These are phyloP conservation scores for Anthopleura xanthogrammica DNA, from an alignment of 92 coral and sea anemone species.

Conservation along the genomic window DNA sequence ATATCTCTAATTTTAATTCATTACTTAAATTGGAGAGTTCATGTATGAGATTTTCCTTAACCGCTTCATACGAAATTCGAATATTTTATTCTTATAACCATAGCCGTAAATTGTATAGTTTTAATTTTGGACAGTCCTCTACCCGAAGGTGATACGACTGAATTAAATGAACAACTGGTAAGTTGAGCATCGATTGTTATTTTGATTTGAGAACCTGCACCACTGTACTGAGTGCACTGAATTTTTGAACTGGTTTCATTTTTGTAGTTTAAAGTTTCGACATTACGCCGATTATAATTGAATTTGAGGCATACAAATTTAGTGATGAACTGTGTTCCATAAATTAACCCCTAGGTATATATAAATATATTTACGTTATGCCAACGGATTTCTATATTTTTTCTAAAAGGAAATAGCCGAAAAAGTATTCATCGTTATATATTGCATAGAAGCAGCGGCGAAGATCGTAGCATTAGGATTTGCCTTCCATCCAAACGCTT, in stretches of 20 bases:
- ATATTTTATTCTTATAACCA: conserved; percentile 89
- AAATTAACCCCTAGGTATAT: not conserved
- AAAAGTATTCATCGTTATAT: conserved; percentile 79
- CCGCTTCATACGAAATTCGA: conserved; percentile 72
- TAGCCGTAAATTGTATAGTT: conserved; percentile 97
- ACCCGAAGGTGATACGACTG: conserved; percentile 89
- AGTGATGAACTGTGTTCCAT: not conserved
- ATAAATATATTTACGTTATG: not conserved
- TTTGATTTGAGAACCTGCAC: not conserved
- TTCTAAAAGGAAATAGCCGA: conserved; percentile 80
- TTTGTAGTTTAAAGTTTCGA: not conserved
- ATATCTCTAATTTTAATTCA: not conserved
- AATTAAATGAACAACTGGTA: conserved; percentile 77
- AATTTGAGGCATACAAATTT: not conserved
- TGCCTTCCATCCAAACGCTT: conserved; percentile 79
- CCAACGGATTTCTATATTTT: not conserved
- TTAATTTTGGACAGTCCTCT: conserved; percentile 89
- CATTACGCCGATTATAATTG: not conserved
- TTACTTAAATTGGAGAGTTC: conserved; percentile 10
- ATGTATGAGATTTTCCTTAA: conserved; percentile 49
- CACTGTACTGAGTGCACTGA: not conserved
- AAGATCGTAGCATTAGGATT: conserved; percentile 92
- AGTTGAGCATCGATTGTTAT: conserved; percentile 14
- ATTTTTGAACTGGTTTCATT: not conserved
- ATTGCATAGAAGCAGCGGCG: conserved; percentile 85